These are phyloP conservation scores for Polypterus senegalus DNA, from an alignment of 2,113 vertebrate species.

Conservation along the genomic window DNA sequence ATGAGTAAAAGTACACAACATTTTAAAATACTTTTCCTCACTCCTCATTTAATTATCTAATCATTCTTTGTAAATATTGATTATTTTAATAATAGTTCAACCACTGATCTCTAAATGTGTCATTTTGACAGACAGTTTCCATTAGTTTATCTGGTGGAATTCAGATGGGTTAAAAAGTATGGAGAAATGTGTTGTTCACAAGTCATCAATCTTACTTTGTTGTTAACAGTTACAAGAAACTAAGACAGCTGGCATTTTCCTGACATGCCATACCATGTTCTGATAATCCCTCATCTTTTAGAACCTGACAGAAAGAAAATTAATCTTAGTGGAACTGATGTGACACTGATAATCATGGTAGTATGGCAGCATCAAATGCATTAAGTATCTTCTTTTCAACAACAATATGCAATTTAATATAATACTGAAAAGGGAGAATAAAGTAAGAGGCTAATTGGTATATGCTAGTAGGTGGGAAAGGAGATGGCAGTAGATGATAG, in stretches of 20 bases:
- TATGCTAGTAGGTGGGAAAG: neutral
- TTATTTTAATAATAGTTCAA: constrained; percentile 34
- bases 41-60: no score
- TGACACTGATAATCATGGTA: constrained; percentile 37
- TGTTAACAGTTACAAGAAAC: constrained; percentile 33
- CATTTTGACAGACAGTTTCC: constrained; percentile 44
- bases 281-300: constrained; percentile 49
- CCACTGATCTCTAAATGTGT: constrained; percentile 21
- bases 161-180: constrained; percentile 39
- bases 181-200: constrained; percentile 27
- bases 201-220: constrained; percentile 44
- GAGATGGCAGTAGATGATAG: neutral
- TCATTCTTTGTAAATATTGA: constrained; percentile 21
- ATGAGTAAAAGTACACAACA: no score
- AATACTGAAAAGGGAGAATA: neutral
- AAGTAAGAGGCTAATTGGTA: constrained; percentile 5
- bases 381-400: constrained; percentile 9
- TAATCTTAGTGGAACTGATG: constrained; percentile 33
- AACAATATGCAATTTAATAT: constrained; percentile 15
- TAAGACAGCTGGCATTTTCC: constrained; percentile 45
- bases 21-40: no score
- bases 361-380: constrained; percentile 14
- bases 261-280: constrained; percentile 32
- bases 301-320: constrained; percentile 47
- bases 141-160: constrained; percentile 49